phyloP scores from a whole-genome alignment of 2,113 vertebrate species.

The Hyla sarda region DNA sequence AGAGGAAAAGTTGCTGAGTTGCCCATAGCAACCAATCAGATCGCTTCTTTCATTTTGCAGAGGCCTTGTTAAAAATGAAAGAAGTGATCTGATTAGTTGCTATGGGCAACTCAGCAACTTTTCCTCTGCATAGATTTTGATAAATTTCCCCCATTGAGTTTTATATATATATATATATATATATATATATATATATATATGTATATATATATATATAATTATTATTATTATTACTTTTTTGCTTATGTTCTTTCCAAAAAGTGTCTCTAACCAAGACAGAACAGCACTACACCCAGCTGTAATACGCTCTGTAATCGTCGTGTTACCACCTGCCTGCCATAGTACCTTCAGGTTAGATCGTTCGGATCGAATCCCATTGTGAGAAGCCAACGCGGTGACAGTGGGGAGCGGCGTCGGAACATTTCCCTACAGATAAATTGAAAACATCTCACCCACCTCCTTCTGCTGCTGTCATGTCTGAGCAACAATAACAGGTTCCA shows the following conservation, averaged over 20 bases:
- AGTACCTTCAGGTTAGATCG: neutral
- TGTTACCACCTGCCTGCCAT: neutral
- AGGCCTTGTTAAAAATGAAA: no score
- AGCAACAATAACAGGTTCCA: conserved; percentile 70
- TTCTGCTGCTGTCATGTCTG: conserved; percentile 65
- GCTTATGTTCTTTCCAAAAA: no score
- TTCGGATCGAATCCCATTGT: neutral
- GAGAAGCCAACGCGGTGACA: neutral
- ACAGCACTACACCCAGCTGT: neutral
- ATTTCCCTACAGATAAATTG: neutral
- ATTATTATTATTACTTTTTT: no score
- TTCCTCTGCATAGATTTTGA: neutral
- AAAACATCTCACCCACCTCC: conserved; percentile 49
- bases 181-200: no score
- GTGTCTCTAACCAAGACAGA: neutral
- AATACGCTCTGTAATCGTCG: neutral
- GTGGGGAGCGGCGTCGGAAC: neutral
- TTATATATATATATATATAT: neutral
- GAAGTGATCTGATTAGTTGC: no score
- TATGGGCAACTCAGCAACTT: no score
- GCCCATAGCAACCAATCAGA: no score
- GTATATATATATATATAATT: no score
- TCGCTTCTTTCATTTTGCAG: no score
- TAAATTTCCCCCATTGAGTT: no score
- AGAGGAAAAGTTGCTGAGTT: no score